These are phyloP conservation scores for Gymnocheta viridis DNA, from an alignment of 2,888 invertebrate species.

Conservation along the genomic window DNA sequence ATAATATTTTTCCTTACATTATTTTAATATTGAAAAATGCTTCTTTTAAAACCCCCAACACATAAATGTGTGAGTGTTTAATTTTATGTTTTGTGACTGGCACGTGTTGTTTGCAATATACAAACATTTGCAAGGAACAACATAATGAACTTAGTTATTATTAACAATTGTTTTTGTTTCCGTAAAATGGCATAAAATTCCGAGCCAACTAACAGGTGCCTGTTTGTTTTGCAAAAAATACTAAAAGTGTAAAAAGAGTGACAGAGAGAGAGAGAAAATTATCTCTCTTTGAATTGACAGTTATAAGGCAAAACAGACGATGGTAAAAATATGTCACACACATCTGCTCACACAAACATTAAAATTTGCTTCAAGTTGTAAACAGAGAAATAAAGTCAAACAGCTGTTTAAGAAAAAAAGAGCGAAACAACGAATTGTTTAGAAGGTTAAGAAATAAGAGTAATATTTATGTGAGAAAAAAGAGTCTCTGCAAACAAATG, in stretches of 20 bases:
- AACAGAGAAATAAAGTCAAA: conserved; percentile 51
- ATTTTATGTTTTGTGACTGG: conserved; percentile 38
- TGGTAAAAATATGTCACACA: neutral
- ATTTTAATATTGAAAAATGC: neutral
- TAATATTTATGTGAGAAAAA: no score
- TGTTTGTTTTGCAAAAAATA: conserved; percentile 55
- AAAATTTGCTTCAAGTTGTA: conserved; percentile 12
- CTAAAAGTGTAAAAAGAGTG: conserved; percentile 46
- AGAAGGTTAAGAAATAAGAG: neutral
- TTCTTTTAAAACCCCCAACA: conserved; percentile 31
- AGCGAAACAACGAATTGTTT: neutral
- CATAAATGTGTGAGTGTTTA: conserved; percentile 13
- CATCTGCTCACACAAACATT: neutral
- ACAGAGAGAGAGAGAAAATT: neutral
- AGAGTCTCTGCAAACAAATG: neutral
- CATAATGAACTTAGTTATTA: conserved; percentile 26
- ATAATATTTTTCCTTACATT: neutral
- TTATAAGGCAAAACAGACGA: conserved; percentile 3
- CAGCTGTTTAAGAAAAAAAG: conserved; percentile 51
- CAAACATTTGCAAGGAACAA: conserved; percentile 31
- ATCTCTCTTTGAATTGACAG: neutral
- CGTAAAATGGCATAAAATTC: conserved; percentile 2
- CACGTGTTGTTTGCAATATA: conserved; percentile 63
- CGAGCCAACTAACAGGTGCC: conserved; percentile 73
- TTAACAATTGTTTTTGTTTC: conserved; percentile 19